These are phyloP conservation scores for Lymantria dispar DNA, from an alignment of 2,888 invertebrate genomes.

Conservation along the genomic window DNA sequence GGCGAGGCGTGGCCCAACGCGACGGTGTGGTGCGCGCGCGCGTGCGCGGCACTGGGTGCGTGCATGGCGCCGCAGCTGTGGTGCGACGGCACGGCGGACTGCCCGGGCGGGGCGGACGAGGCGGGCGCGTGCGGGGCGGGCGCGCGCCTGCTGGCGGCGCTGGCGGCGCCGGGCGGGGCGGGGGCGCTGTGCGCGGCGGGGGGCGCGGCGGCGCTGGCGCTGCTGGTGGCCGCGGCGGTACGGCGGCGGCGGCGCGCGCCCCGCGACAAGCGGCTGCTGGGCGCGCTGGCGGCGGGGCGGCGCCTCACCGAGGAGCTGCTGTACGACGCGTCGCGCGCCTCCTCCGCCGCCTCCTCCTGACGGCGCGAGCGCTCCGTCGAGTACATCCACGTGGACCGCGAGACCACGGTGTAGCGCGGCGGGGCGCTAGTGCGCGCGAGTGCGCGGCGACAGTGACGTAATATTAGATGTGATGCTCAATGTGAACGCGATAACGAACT, in stretches of 20 bases:
- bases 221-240: constrained; percentile 76
- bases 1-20: constrained; percentile 76
- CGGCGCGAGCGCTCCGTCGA: constrained; percentile 95
- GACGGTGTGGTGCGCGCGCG: constrained; percentile 51
- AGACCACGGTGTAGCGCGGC: constrained; percentile 91
- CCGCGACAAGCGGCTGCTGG: constrained; percentile 84
- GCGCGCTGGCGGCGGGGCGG: constrained; percentile 82
- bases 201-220: constrained; percentile 74
- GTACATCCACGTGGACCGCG: constrained; percentile 95
- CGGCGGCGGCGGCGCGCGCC: constrained; percentile 76
- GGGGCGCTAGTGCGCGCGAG: constrained; percentile 13
- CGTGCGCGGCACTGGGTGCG: constrained; percentile 88
- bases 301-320: constrained; percentile 87
- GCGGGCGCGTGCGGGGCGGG: constrained; percentile 85
- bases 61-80: constrained; percentile 89
- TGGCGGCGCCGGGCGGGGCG: constrained; percentile 85
- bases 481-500: not conserved
- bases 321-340: constrained; percentile 83
- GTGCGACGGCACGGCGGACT: constrained; percentile 85
- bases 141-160: constrained; percentile 69
- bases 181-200: constrained; percentile 65
- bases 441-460: not conserved
- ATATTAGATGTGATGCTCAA: no score
- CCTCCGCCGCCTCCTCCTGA: constrained; percentile 88
- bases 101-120: constrained; percentile 69